phyloP scores from a whole-genome alignment of 1,140 invertebrate species.

The Drosophila virilis region DNA sequence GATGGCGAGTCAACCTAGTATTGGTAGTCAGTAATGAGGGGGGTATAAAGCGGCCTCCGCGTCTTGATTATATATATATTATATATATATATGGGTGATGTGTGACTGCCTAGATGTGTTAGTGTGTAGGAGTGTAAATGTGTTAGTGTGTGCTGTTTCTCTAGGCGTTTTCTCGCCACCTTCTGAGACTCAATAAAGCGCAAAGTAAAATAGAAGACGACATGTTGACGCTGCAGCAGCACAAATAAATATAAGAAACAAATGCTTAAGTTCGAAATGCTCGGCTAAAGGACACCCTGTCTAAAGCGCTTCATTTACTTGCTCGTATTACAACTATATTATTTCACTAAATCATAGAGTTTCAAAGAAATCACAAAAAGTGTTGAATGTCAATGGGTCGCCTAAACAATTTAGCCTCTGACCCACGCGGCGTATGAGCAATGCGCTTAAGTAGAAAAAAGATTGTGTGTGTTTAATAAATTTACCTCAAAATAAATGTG shows the following conservation, averaged over 20 bases:
- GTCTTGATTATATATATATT: background rate
- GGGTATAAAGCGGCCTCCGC: slow-evolving; percentile 26
- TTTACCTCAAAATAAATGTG: slow-evolving; percentile 44
- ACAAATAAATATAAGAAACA: slow-evolving; percentile 28
- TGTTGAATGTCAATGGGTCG: background rate
- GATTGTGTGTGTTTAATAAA: slow-evolving; percentile 20
- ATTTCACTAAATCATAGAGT: background rate
- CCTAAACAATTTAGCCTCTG: slow-evolving; percentile 3
- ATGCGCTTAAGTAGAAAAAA: background rate
- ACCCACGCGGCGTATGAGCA: slow-evolving; percentile 28
- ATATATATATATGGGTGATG: too few relatives aligned
- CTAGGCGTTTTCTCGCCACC: slow-evolving; percentile 28
- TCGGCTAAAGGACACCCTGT: slow-evolving; percentile 2
- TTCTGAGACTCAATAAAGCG: slow-evolving; percentile 53
- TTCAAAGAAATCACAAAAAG: background rate
- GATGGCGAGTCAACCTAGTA: slow-evolving; percentile 18
- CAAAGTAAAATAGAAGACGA: slow-evolving; percentile 52
- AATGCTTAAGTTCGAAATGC: background rate
- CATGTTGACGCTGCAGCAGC: slow-evolving; percentile 38
- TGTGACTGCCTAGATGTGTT: background rate
- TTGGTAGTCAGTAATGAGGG: slow-evolving; percentile 41
- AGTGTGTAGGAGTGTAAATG: background rate
- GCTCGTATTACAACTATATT: background rate
- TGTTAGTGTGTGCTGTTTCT: slow-evolving; percentile 19
- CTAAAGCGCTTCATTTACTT: background rate